phyloP scores from a whole-genome alignment of 2,888 invertebrate species.

The Cetonia aurata region DNA sequence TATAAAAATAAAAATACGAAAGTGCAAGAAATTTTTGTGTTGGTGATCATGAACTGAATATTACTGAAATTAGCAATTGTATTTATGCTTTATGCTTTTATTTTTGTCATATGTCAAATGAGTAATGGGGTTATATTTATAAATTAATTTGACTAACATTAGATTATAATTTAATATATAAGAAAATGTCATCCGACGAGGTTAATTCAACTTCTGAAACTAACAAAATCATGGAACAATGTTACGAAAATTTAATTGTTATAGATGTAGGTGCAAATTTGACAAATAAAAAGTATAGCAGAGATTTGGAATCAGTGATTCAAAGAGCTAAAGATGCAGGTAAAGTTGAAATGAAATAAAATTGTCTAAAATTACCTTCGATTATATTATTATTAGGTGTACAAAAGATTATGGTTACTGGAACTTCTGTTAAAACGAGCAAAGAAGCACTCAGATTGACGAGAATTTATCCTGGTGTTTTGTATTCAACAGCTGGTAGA shows the following conservation, averaged over 20 bases:
- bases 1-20: neutral
- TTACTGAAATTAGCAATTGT: slow-evolving; percentile 35
- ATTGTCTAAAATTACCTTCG: neutral
- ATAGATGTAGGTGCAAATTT: slow-evolving; percentile 94
- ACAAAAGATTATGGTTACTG: slow-evolving; percentile 94
- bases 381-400: slow-evolving; percentile 74
- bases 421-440: slow-evolving; percentile 88
- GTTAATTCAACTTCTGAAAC: slow-evolving; percentile 37
- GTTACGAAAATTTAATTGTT: slow-evolving; percentile 91
- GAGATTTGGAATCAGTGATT: slow-evolving; percentile 92
- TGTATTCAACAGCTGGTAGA: slow-evolving; percentile 91
- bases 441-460: slow-evolving; percentile 92
- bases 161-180: neutral
- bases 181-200: slow-evolving; percentile 39
- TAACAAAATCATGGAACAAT: slow-evolving; percentile 74
- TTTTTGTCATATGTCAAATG: slow-evolving; percentile 50
- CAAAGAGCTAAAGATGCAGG: slow-evolving; percentile 94
- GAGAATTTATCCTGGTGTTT: slow-evolving; percentile 88
- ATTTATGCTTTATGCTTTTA: slow-evolving; percentile 45
- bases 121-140: slow-evolving; percentile 54
- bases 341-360: slow-evolving; percentile 58
- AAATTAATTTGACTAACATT: slow-evolving; percentile 46
- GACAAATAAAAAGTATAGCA: slow-evolving; percentile 92
- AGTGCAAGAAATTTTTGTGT: neutral
- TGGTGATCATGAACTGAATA: neutral